Conservation (phyloP, 2,888 invertebrate genomes). For the Lepidocyrtinus sp. region DNA sequence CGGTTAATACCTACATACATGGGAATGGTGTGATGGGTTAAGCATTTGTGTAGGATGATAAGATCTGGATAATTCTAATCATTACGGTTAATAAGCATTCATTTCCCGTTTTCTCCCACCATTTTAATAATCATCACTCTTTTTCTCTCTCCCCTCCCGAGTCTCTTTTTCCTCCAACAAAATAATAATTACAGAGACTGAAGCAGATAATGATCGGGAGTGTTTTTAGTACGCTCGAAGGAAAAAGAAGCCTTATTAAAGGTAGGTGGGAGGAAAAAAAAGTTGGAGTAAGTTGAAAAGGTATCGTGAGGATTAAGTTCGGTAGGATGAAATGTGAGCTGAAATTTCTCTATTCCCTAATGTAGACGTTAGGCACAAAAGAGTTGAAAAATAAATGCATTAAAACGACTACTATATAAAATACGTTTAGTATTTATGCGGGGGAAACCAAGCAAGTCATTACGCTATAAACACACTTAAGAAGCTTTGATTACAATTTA, state of each 20-base stretch:
- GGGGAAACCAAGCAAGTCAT: no score
- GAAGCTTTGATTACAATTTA: neutral
- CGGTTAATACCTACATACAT: no score
- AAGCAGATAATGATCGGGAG: neutral
- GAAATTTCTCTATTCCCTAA: conserved; percentile 27
- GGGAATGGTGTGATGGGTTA: no score
- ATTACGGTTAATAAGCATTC: neutral
- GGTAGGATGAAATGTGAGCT: conserved; percentile 36
- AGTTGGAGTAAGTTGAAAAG: neutral
- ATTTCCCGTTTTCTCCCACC: neutral
- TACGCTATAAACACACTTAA: neutral
- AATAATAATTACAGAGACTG: neutral
- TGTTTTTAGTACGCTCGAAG: neutral
- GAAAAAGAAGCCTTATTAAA: neutral
- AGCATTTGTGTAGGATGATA: neutral
- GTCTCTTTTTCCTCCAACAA: no score
- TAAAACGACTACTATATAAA: no score
- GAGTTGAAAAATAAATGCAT: neutral
- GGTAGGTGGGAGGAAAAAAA: no score
- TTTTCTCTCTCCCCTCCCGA: neutral
- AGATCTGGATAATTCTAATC: neutral
- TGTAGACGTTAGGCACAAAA: neutral
- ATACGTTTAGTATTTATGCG: no score
- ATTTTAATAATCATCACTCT: neutral
- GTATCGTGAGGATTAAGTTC: conserved; percentile 17